These are phyloP conservation scores for Coenobita brevimanus DNA, from an alignment of 1,140 invertebrate species.

Conservation along the genomic window DNA sequence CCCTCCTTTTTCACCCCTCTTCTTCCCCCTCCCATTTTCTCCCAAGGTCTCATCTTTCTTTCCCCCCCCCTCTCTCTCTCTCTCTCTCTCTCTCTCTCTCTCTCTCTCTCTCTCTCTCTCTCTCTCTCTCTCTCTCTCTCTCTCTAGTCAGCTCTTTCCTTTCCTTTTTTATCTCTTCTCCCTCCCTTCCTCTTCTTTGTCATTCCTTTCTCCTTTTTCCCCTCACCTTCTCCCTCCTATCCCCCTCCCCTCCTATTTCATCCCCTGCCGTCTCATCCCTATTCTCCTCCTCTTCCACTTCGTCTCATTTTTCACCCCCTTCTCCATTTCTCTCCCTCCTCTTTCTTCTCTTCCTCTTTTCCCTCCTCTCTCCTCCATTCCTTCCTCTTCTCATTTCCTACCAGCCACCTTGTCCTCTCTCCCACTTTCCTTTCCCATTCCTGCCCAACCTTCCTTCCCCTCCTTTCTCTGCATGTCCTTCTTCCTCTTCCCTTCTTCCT, in stretches of 20 bases:
- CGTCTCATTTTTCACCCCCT: too few relatives aligned
- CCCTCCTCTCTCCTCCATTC: too few relatives aligned
- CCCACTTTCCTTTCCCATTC: too few relatives aligned
- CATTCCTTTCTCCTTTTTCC: not conserved
- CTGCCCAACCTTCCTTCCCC: too few relatives aligned
- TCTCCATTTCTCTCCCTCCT: too few relatives aligned
- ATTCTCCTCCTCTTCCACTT: too few relatives aligned
- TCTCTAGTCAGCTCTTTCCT: not conserved
- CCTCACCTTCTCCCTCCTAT: not conserved
- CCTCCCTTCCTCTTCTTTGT: not conserved
- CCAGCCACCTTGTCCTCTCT: too few relatives aligned
- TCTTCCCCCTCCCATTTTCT: not conserved
- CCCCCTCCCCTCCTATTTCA: too few relatives aligned
- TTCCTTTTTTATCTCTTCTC: not conserved
- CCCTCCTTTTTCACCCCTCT: not conserved
- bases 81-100: not conserved
- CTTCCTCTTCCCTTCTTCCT: not conserved
- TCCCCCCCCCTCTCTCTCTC: not conserved
- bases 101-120: not conserved
- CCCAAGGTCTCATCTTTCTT: not conserved
- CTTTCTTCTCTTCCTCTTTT: too few relatives aligned
- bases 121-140: slow-evolving; percentile 12
- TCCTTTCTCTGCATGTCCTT: not conserved
- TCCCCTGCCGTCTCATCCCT: too few relatives aligned
- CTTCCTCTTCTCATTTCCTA: too few relatives aligned